These are phyloP conservation scores for Drosophila monieri DNA, from an alignment of 2,888 invertebrate genomes.

Conservation along the genomic window DNA sequence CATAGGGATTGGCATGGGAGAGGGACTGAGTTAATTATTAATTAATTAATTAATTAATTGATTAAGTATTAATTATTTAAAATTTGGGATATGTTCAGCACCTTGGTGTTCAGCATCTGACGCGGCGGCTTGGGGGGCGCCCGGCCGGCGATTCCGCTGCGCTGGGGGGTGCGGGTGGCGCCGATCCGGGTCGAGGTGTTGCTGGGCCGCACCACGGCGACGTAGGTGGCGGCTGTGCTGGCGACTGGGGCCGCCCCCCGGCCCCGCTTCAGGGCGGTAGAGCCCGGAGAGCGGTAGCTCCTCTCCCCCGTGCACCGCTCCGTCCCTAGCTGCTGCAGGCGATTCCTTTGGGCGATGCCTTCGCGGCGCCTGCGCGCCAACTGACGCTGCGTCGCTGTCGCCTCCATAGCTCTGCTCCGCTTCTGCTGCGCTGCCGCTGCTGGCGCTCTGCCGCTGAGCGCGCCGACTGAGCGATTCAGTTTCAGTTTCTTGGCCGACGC, in stretches of 20 bases:
- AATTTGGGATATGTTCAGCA: background rate
- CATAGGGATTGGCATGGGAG: background rate
- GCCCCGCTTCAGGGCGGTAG: background rate
- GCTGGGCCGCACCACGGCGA: constrained; percentile 30
- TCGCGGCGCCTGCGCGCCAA: constrained; percentile 46
- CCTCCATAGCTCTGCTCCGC: constrained; percentile 17
- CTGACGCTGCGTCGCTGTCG: constrained; percentile 25
- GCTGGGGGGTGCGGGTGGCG: background rate
- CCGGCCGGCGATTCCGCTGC: background rate
- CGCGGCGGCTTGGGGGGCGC: background rate
- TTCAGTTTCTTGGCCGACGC: constrained; percentile 75
- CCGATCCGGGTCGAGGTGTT: background rate
- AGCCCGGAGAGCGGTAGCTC: background rate
- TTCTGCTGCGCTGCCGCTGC: constrained; percentile 31
- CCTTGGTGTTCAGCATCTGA: background rate
- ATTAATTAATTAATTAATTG: no score
- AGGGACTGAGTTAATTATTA: background rate
- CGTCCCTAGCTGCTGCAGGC: background rate
- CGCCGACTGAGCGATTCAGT: constrained; percentile 63
- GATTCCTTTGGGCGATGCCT: background rate
- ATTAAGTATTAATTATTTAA: background rate
- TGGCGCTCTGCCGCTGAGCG: constrained; percentile 19
- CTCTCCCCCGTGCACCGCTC: background rate
- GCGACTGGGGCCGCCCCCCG: background rate
- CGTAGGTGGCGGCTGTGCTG: background rate